A percentile compares a stretch with the other conserved stretches of the same genome.
These are phyloP conservation scores for Drosophila ficusphila DNA, from an alignment of 1,140 invertebrate genomes.

Conservation along the genomic window DNA sequence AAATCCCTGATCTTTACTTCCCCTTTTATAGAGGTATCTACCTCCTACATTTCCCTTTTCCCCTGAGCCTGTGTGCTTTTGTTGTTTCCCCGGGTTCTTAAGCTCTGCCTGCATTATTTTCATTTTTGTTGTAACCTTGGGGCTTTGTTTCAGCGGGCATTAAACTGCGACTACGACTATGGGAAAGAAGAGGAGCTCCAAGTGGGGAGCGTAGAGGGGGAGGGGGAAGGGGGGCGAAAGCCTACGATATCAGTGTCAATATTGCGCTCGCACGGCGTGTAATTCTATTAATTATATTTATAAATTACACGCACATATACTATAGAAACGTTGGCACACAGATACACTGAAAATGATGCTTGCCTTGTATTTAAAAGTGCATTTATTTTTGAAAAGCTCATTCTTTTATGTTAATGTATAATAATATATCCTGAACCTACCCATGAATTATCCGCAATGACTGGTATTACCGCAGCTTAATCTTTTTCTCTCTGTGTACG, in stretches of 20 bases:
- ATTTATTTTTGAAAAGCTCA: neutral
- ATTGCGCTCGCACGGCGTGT: slow-evolving; percentile 68
- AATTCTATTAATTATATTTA: slow-evolving; percentile 69
- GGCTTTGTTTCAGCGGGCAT: slow-evolving; percentile 75
- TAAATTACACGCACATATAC: slow-evolving; percentile 40
- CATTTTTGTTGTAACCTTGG: slow-evolving; percentile 58
- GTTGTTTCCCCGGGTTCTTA: slow-evolving; percentile 5
- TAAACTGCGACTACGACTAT: slow-evolving; percentile 57
- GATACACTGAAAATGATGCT: neutral
- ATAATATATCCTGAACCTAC: no score
- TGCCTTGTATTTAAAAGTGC: neutral
- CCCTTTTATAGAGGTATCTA: neutral
- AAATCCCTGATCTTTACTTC: neutral
- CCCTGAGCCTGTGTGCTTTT: neutral
- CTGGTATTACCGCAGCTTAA: no score
- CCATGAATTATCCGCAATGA: no score
- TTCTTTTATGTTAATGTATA: no score
- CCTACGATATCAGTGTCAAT: slow-evolving; percentile 80
- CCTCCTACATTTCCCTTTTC: neutral
- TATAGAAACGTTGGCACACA: neutral
- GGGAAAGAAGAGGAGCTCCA: slow-evolving; percentile 23
- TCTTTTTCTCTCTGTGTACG: slow-evolving; percentile 15
- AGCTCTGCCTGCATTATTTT: slow-evolving; percentile 8
- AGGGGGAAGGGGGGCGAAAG: neutral
- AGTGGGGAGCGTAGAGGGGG: neutral